A percentile compares a stretch with the other conserved stretches of the same genome.
Conservation (phyloP, 2,113 vertebrate species). For the Scomber scombrus region DNA sequence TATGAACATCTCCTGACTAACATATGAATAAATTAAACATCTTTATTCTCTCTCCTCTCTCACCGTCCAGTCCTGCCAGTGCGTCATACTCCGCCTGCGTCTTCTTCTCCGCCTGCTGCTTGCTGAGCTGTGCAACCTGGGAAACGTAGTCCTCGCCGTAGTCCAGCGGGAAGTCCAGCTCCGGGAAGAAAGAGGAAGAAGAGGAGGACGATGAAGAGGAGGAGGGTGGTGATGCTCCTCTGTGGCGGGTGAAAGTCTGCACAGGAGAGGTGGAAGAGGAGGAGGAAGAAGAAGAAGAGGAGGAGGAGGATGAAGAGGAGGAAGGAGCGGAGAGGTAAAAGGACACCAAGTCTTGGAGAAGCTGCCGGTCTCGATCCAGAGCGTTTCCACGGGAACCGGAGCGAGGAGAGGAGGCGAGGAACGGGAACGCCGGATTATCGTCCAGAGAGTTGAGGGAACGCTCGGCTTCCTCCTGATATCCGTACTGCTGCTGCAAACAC, state of each 20-base stretch:
- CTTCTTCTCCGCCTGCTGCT: conserved; percentile 71
- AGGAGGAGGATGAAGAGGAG: too few relatives aligned
- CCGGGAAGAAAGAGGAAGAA: conserved; percentile 73
- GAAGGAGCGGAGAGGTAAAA: conserved; percentile 87
- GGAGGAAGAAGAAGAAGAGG: conserved; percentile 85
- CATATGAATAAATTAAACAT: neutral
- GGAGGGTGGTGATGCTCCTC: conserved; percentile 56
- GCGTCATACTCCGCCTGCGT: conserved; percentile 60
- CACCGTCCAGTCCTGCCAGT: conserved; percentile 74
- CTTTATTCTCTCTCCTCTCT: conserved; percentile 14
- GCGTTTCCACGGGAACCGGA: conserved; percentile 65
- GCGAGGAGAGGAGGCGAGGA: conserved; percentile 76
- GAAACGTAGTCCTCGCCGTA: conserved; percentile 81
- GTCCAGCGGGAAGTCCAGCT: conserved; percentile 83
- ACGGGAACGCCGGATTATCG: conserved; percentile 61
- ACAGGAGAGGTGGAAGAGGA: conserved; percentile 59
- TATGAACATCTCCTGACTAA: too few relatives aligned
- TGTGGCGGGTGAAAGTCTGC: conserved; percentile 71
- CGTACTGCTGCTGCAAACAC: conserved; percentile 80
- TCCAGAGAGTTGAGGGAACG: conserved; percentile 84
- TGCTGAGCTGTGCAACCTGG: conserved; percentile 67
- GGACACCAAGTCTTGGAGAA: conserved; percentile 90
- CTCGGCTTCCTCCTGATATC: conserved; percentile 86
- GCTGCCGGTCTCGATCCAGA: conserved; percentile 62
- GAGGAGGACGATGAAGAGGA: conserved; percentile 51